phyloP scores from a whole-genome alignment of 2,113 vertebrate genomes.

The Genyomyrus donnyi region DNA sequence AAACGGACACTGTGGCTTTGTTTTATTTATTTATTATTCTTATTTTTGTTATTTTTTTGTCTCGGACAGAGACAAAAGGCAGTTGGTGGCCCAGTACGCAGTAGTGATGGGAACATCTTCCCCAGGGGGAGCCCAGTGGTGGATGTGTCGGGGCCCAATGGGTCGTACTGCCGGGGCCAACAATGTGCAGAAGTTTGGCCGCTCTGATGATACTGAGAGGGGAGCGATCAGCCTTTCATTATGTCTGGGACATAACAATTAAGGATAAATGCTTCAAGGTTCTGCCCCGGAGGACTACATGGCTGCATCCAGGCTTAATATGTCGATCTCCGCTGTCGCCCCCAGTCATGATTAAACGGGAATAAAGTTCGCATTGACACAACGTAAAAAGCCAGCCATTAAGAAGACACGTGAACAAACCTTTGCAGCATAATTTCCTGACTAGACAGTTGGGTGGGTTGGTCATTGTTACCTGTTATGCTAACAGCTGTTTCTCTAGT shows the following conservation, averaged over 20 bases:
- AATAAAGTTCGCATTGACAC: not conserved
- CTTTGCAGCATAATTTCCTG: not conserved
- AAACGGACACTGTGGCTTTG: constrained; percentile 44
- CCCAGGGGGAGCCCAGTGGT: constrained; percentile 40
- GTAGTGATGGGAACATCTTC: constrained; percentile 36
- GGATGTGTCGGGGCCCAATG: constrained; percentile 32
- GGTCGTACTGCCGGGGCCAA: constrained; percentile 33
- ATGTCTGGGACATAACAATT: not conserved
- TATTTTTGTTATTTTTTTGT: constrained; percentile 37
- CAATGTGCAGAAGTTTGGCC: not conserved
- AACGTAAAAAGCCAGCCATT: not conserved
- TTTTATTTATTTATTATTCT: constrained; percentile 35
- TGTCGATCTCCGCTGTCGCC: not conserved
- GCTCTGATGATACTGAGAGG: not conserved
- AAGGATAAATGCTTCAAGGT: not conserved
- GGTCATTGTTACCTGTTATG: not conserved
- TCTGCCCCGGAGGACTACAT: not conserved
- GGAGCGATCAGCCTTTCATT: not conserved
- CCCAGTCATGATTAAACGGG: not conserved
- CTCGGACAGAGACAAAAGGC: constrained; percentile 44
- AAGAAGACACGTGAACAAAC: not conserved
- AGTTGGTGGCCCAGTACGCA: constrained; percentile 38
- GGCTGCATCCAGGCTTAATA: not conserved
- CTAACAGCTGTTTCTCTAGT: not conserved
- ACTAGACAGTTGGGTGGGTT: not conserved